Evolutionary conservation across 2,888 invertebrate genomes (phyloP), one percentile per base, ranked within the genome.

Genomic region (Crioceris asparagi): DNA sequence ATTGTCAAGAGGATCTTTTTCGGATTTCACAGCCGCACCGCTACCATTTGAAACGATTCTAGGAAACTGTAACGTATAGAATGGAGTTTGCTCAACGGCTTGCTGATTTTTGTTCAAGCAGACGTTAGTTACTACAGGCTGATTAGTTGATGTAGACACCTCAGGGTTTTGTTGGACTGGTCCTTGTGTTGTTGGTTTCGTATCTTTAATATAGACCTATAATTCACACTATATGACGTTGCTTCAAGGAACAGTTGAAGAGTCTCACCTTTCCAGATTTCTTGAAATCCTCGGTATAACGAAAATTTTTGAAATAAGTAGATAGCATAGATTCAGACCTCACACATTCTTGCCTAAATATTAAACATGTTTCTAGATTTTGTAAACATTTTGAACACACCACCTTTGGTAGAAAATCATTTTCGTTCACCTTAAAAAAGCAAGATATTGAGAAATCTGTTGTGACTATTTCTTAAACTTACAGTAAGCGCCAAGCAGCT

Each of bases 331-430:
- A 66, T 57, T 80, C 79, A 1, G 79, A 77, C 46, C 70, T 74
- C 14, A 72, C 67, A 47, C 78, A 78, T 31, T 74, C 71, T 47
- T 75, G 73, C 36, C 77, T 67, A 56, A 79, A 79, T 29, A 72
- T 72, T 40, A 69, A 70, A 44, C 72, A 74, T 25, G 67, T 69
- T 44, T 80, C 79, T 39, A 80, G 55, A 48, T 73, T 73, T 48
- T 71, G 70, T 25, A 76, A 61, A 52, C 80, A 80, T 41, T 72
- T 71, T 8, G 69, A 67, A 54, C 80, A 80, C 10, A 80, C 68
- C 15, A 77, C 75, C 65, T 80, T 80, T 29, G 80, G 80, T 43
- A 80, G 59, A 18, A 74, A 75, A 59, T 80, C 80, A 50, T 75
- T 73, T 56, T 79, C 78, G 45, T 72, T 69, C 10, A 80, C 70